Base-by-base conservation (phyloP, 2,113 vertebrate genomes). In the Megalops atlanticus region DNA sequence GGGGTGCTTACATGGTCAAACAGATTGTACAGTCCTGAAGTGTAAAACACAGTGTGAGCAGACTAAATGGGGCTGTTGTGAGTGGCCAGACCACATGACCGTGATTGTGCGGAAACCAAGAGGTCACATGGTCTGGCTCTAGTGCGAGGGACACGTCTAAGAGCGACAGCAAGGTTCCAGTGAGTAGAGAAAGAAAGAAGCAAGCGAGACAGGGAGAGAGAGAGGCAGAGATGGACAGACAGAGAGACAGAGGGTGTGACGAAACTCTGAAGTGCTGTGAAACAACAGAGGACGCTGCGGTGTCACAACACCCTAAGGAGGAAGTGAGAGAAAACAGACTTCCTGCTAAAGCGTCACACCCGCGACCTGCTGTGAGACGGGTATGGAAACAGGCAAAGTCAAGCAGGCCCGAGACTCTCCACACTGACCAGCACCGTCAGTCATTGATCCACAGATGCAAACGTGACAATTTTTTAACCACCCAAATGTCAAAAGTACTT, bases 271-370 rank as follows among this genome's bases (percentile, higher is more conserved):
- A 31, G n/a, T 40, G 27, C 40, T 16, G 2, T 27, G 5, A 76
- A 64, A 64, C n/a, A 84, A 84, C 70, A 81, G 71, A 68, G 18
- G 21, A 77, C 2, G 39, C 24, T 41, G 18, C 18, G 35, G 27
- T 76, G 12, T 76, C 27, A 21, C 74, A 76, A 80, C 39, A 78
- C 54, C 72, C 78, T 76, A 84, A 81, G 81, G 79, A 85, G 85
- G 85, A 86, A 86, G 83, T 81, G 73, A 78, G 58, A 80, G 47
- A 81, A 77, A 77, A 40, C 2, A 4, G 58, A 87, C 80, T 87
- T 87, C 85, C 83, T 84, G 78, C 76, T 73, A 18, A 81, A 73
- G 82, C 85, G 77, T 54, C 81, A 71, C 69, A 71, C 31, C 24
- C 31, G 36, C 3, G 4, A 12, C 14, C 69, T 4, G 45, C 14